phyloP scores from a whole-genome alignment of 2,797 vertebrate species.

The Chelonia mydas region DNA sequence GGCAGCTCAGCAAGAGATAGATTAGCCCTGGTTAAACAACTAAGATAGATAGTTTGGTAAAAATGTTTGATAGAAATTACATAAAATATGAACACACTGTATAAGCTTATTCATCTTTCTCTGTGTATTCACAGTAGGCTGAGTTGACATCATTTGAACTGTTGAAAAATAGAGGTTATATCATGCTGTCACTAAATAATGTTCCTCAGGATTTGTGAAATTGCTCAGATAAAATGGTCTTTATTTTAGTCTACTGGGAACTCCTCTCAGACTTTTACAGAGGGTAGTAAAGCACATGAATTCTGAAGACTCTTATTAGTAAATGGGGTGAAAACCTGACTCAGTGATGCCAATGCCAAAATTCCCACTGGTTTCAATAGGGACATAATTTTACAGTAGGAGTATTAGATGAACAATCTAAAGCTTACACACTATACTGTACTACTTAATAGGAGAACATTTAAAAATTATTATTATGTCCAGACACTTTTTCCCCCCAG shows the following conservation, averaged over 20 bases:
- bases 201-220: conserved; percentile 47
- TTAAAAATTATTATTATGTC: background rate
- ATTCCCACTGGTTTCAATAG: accelerated
- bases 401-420: background rate
- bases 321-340: accelerated
- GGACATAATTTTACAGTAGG: background rate
- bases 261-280: background rate
- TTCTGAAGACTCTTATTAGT: background rate
- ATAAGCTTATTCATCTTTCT: conserved; percentile 44
- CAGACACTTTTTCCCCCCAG: accelerated
- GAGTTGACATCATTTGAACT: conserved; percentile 51
- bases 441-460: accelerated
- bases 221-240: conserved; percentile 14
- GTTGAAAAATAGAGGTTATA: conserved; percentile 43
- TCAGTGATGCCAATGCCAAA: accelerated
- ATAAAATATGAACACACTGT: conserved; percentile 57
- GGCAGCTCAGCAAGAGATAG: conserved; percentile 32
- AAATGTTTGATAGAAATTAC: conserved; percentile 48
- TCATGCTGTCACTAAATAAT: conserved; percentile 51
- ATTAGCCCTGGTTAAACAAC: conserved; percentile 52
- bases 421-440: background rate
- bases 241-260: background rate
- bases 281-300: background rate
- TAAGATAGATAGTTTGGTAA: conserved; percentile 52
- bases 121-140: background rate